Percentiles rank a stretch among this genome's conserved stretches.
phyloP scores from a whole-genome alignment of 2,113 vertebrate species.

The Marcusenius ussheri region DNA sequence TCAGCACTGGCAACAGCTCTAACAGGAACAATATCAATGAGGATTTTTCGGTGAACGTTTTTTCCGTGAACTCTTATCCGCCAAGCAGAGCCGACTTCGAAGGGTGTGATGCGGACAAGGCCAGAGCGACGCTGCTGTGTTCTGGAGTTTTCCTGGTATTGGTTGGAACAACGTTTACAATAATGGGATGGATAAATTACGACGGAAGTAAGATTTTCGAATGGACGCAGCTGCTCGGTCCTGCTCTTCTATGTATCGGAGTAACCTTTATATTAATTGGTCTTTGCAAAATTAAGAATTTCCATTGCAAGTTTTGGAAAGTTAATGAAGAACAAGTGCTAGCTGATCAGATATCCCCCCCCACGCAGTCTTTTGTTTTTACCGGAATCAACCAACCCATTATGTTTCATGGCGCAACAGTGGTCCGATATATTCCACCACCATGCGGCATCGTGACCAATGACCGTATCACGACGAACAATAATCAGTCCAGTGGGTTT shows the following conservation, averaged over 20 bases:
- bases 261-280: constrained; percentile 71
- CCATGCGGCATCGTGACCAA: constrained; percentile 42
- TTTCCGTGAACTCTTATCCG: constrained; percentile 57
- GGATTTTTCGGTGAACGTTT: constrained; percentile 54
- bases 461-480: constrained; percentile 32
- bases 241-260: constrained; percentile 69
- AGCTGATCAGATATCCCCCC: constrained; percentile 44
- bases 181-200: constrained; percentile 71
- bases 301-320: constrained; percentile 58
- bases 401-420: constrained; percentile 59
- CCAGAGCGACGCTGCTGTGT: constrained; percentile 64
- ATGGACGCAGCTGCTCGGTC: constrained; percentile 74
- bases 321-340: constrained; percentile 43
- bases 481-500: constrained; percentile 33
- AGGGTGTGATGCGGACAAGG: constrained; percentile 67
- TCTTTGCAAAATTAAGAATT: constrained; percentile 68
- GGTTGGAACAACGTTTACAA: constrained; percentile 67
- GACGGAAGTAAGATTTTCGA: constrained; percentile 50
- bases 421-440: constrained; percentile 66
- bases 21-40: constrained; percentile 33
- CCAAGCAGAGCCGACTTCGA: constrained; percentile 43
- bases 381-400: constrained; percentile 66
- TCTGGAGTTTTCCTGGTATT: constrained; percentile 70
- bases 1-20: background rate
- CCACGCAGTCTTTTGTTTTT: constrained; percentile 64